Conservation (phyloP, 2,888 invertebrate genomes). For the Pollenia angustigena region DNA sequence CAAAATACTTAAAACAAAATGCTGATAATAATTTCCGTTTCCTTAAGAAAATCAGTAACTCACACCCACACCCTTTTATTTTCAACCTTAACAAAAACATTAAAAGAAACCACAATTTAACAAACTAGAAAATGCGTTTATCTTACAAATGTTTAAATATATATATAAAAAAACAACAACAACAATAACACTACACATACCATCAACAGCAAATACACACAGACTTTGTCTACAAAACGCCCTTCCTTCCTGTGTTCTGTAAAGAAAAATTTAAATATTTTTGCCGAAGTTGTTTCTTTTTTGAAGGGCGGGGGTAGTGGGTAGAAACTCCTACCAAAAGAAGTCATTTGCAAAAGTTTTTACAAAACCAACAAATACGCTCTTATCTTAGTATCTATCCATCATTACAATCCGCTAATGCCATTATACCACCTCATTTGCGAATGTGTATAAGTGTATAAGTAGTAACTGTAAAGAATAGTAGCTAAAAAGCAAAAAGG, state of each 20-base stretch:
- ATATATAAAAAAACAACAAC: conserved; percentile 28
- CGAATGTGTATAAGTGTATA: conserved; percentile 2
- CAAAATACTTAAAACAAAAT: conserved; percentile 9
- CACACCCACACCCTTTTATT: neutral
- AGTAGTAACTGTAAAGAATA: conserved; percentile 32
- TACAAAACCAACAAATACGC: conserved; percentile 40
- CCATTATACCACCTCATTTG: conserved; percentile 64
- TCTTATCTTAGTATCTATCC: conserved; percentile 52
- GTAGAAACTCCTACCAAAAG: neutral
- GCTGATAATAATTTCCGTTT: conserved; percentile 46
- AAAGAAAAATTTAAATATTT: conserved; percentile 48
- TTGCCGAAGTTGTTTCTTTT: neutral
- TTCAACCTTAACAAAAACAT: neutral
- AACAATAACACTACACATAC: conserved; percentile 29
- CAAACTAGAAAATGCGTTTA: conserved; percentile 62
- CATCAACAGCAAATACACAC: conserved; percentile 9
- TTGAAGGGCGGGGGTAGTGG: neutral
- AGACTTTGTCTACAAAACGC: conserved; percentile 41
- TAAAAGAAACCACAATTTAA: conserved; percentile 62
- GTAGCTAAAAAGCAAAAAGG: conserved; percentile 9
- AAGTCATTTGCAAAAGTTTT: conserved; percentile 48
- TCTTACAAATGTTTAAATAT: conserved; percentile 40
- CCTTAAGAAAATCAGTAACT: neutral
- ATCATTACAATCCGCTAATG: conserved; percentile 67
- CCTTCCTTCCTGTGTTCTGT: conserved; percentile 60